Conservation (phyloP, 1,140 invertebrate species). For the Manduca sexta region DNA sequence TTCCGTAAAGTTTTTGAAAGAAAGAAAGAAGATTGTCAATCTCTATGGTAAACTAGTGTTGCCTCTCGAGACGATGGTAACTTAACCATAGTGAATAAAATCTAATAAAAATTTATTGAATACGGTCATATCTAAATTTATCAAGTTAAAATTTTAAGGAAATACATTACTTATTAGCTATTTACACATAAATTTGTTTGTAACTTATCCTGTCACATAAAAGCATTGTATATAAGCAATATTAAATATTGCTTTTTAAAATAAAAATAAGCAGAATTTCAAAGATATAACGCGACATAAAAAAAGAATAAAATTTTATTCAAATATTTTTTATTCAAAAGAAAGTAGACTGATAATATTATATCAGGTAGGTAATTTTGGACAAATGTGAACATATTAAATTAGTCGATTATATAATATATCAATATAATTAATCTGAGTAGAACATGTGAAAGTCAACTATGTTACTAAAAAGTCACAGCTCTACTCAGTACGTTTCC, state of each 20-base stretch:
- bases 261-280: neutral
- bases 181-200: neutral
- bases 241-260: neutral
- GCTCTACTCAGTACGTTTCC: constrained; percentile 56
- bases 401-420: no score
- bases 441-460: no score
- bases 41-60: constrained; percentile 22
- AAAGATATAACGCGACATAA: neutral
- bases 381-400: no score
- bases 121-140: no score
- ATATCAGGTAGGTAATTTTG: no score
- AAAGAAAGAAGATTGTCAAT: constrained; percentile 19
- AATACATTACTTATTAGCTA: no score
- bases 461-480: constrained; percentile 1
- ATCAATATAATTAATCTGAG: no score
- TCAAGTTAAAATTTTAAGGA: no score
- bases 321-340: no score
- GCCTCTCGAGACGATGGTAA: neutral
- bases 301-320: neutral
- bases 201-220: neutral
- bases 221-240: neutral
- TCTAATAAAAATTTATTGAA: no score
- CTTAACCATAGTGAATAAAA: no score
- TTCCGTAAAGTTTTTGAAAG: constrained; percentile 45
- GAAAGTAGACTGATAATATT: no score